Evolutionary conservation across 2,797 vertebrate genomes (phyloP).

Genomic region (Sebastes iracundus): DNA sequence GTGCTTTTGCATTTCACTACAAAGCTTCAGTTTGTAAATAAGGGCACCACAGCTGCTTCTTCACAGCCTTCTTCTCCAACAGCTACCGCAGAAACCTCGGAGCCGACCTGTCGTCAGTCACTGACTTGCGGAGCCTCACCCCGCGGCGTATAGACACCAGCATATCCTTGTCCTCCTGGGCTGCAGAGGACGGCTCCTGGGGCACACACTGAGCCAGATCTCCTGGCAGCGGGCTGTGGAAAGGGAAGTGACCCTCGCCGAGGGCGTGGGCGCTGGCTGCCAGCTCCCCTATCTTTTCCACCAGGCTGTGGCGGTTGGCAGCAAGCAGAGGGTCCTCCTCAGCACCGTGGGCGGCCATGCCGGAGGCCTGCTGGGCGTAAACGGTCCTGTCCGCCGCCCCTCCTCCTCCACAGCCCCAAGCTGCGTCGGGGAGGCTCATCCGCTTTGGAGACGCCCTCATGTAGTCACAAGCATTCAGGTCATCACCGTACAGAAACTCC

Average conservation of each 20-base stretch:
- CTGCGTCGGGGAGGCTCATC: slow-evolving; percentile 90
- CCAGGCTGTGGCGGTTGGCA: slow-evolving; percentile 96
- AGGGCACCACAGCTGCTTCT: slow-evolving; percentile 48
- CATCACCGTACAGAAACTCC: slow-evolving; percentile 88
- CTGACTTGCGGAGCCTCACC: slow-evolving; percentile 91
- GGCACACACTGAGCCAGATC: slow-evolving; percentile 19
- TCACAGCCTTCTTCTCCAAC: slow-evolving; percentile 8
- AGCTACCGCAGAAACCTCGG: slow-evolving; percentile 91
- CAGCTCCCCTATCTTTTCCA: slow-evolving; percentile 97
- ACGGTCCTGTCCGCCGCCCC: slow-evolving; percentile 77
- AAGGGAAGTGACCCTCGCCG: slow-evolving; percentile 94
- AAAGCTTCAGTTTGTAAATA: slow-evolving; percentile 62
- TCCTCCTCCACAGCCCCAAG: slow-evolving; percentile 81
- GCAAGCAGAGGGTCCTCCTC: slow-evolving; percentile 92
- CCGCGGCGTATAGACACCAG: slow-evolving; percentile 94
- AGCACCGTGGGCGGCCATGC: slow-evolving; percentile 44
- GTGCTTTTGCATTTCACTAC: slow-evolving; percentile 54
- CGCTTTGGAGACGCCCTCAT: slow-evolving; percentile 90
- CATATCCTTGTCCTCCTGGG: slow-evolving; percentile 88
- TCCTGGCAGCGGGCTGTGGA: slow-evolving; percentile 75
- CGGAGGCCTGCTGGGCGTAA: slow-evolving; percentile 72
- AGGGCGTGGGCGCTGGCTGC: slow-evolving; percentile 93
- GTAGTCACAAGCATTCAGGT: slow-evolving; percentile 83
- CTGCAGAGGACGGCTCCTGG: slow-evolving; percentile 46
- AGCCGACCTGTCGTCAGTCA: slow-evolving; percentile 94